A percentile compares a stretch with the other conserved stretches of the same genome.
phyloP scores from a whole-genome alignment of 1,140 invertebrate species.

The Listronotus bonariensis region DNA sequence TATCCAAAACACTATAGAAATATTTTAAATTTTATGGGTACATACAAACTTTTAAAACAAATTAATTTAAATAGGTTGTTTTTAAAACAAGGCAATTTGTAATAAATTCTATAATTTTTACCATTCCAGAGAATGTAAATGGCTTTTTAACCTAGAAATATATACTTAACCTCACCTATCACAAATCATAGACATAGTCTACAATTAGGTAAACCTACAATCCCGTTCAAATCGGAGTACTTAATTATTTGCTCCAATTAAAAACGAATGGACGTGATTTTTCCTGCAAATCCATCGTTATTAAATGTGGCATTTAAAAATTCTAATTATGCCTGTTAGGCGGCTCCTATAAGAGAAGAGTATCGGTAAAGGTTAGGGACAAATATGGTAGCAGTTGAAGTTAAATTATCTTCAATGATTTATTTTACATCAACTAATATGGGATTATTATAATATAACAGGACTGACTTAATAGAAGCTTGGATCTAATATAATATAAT shows the following conservation, averaged over 20 bases:
- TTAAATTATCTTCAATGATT: slow-evolving; percentile 11
- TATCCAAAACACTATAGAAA: too few relatives aligned
- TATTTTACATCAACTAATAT: slow-evolving; percentile 21
- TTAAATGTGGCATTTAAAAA: slow-evolving; percentile 14
- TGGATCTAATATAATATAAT: too few relatives aligned
- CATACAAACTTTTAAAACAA: too few relatives aligned
- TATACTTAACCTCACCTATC: background rate
- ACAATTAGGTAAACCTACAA: slow-evolving; percentile 6
- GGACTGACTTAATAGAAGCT: too few relatives aligned
- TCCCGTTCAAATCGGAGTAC: background rate
- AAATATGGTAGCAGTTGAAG: slow-evolving; percentile 23
- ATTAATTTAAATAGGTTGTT: too few relatives aligned
- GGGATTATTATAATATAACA: slow-evolving; percentile 15
- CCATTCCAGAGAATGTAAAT: background rate
- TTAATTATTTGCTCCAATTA: slow-evolving; percentile 3
- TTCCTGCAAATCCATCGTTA: slow-evolving; percentile 8
- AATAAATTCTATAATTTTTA: too few relatives aligned
- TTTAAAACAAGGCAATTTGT: too few relatives aligned
- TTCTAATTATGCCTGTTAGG: background rate
- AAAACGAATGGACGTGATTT: background rate
- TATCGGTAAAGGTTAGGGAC: slow-evolving; percentile 26
- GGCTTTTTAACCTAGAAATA: slow-evolving; percentile 3
- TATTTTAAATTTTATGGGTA: too few relatives aligned
- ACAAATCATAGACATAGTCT: slow-evolving; percentile 2
- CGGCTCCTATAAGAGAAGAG: slow-evolving; percentile 13